phyloP scores from a whole-genome alignment of 2,888 invertebrate species.

The Zele albiditarsus region DNA sequence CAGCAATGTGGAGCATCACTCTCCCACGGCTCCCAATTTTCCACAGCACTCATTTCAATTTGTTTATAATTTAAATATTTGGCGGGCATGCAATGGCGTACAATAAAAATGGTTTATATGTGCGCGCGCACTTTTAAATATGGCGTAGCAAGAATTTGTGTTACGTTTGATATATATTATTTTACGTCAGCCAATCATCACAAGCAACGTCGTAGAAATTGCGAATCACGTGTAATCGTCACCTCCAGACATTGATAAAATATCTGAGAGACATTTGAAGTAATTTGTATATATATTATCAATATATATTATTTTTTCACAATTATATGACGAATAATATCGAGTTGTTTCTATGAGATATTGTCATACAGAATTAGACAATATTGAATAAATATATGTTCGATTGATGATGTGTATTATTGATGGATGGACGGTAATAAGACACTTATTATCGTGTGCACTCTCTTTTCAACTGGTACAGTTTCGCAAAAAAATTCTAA shows the following conservation, averaged over 20 bases:
- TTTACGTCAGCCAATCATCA: slow-evolving; percentile 45
- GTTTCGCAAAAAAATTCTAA: slow-evolving; percentile 56
- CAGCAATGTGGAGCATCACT: slow-evolving; percentile 18
- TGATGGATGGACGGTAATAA: slow-evolving; percentile 15
- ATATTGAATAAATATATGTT: neutral
- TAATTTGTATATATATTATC: slow-evolving; percentile 31
- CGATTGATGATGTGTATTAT: neutral
- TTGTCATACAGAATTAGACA: neutral
- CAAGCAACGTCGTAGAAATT: slow-evolving; percentile 43
- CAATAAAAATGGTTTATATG: neutral
- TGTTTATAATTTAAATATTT: slow-evolving; percentile 41
- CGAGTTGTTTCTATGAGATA: neutral
- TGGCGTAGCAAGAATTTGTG: neutral
- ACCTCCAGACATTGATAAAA: slow-evolving; percentile 33
- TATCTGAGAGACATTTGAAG: neutral
- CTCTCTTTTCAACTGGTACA: slow-evolving; percentile 52
- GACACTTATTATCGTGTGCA: slow-evolving; percentile 49
- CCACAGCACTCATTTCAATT: slow-evolving; percentile 30
- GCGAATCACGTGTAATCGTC: slow-evolving; percentile 48
- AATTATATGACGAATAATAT: neutral
- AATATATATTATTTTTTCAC: slow-evolving; percentile 3
- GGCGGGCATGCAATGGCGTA: slow-evolving; percentile 35
- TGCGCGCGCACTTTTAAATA: neutral
- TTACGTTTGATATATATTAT: neutral
- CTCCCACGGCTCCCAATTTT: slow-evolving; percentile 37